Base-by-base conservation (phyloP, 1,140 invertebrate genomes). In the Aphelinus atriplicis region DNA sequence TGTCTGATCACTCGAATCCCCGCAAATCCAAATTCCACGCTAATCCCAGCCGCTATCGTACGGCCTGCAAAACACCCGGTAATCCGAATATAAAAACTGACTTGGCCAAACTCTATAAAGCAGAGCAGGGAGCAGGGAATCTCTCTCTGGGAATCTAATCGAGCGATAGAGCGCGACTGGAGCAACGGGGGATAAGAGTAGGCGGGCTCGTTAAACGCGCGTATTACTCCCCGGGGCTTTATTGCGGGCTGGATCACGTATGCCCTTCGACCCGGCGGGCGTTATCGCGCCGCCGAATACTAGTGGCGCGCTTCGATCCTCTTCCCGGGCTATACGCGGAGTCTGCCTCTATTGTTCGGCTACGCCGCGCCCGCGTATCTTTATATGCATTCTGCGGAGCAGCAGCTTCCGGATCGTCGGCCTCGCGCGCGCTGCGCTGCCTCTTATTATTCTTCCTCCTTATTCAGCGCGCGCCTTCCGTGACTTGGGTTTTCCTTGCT, bases 161-260 rank as follows among this genome's bases (percentile, higher is more conserved):
- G 26, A 26, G 26, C 26, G 26, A 26, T 26, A 26, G 26, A 26
- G 26, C 26, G 26, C 26, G 26, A 26, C 26, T 26, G 26, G 26
- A 26, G 26, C 26, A 26, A 26, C 26, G 26, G 26, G 26, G 26
- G 26, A 26, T 26, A 26, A 26, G 26, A 26, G 26, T 26, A 26
- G 26, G 26, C 61, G 50, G 26, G 62, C 57, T 72, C 70, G 62
- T 72, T 65, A 72, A 72, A 72, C 45, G 61, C 51, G 67, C 67
- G 57, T 60, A 60, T 56, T 7, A 26, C 10, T 43, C 45, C 46
- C 7, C 69, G 5, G 3, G 3, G 50, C 50, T 71, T 69, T 71
- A 71, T 63, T 71, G 69, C 26, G 26, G 26, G 56, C 47, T 43
- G 58, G 58, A 42, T 45, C 60, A 71, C 46, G 70, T 56, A 53